A percentile compares a stretch with the other conserved stretches of the same genome.
These are phyloP conservation scores for Lepidurus packardi DNA, from an alignment of 1,140 invertebrate genomes.

Conservation along the genomic window DNA sequence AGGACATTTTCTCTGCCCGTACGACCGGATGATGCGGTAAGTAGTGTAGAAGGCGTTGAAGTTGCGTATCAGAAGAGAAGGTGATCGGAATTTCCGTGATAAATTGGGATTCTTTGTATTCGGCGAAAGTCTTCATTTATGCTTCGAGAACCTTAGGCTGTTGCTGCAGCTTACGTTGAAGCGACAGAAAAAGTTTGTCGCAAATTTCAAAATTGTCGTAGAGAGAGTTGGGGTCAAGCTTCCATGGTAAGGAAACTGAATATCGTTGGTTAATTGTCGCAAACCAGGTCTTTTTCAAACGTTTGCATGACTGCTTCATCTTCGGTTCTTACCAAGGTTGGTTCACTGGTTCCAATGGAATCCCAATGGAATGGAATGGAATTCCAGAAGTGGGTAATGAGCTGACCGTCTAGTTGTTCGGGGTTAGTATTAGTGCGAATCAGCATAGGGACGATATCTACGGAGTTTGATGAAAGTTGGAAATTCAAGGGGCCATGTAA, in stretches of 20 bases:
- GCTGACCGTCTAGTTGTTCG: not conserved
- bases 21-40: not conserved
- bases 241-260: not conserved
- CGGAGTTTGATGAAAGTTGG: not conserved
- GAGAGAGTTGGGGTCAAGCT: not conserved
- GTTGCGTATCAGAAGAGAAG: too few relatives aligned
- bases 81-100: not conserved
- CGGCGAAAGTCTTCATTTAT: not conserved
- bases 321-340: not conserved
- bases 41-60: not conserved
- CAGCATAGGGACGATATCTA: not conserved
- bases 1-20: not conserved
- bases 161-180: not conserved
- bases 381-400: not conserved
- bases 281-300: not conserved
- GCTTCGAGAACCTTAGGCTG: not conserved
- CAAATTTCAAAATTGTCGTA: not conserved
- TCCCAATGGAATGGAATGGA: too few relatives aligned
- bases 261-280: not conserved
- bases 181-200: not conserved
- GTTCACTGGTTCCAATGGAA: not conserved
- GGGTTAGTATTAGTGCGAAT: not conserved
- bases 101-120: not conserved
- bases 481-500: not conserved
- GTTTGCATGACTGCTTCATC: too few relatives aligned